These are phyloP conservation scores for Colossoma macropomum DNA, from an alignment of 2,113 vertebrate species.

Conservation along the genomic window DNA sequence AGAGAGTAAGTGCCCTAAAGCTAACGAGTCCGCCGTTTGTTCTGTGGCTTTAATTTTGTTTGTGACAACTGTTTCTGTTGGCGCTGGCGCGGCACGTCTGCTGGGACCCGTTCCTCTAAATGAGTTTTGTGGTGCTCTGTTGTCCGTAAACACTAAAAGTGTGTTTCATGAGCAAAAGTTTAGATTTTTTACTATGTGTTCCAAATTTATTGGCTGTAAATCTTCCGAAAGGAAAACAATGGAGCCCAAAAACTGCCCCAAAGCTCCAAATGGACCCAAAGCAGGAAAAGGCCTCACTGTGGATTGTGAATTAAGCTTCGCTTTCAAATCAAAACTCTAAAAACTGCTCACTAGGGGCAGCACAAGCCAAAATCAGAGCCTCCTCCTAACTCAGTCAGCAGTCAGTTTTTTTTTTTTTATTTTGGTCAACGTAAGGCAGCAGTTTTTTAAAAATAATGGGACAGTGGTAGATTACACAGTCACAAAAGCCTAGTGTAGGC, in stretches of 20 bases:
- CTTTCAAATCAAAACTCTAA: no score
- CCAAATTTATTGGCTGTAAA: conserved; percentile 11
- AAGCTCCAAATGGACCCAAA: conserved; percentile 43
- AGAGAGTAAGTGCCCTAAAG: conserved; percentile 83
- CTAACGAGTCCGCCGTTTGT: background rate
- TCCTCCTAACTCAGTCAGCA: no score
- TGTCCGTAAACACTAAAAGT: conserved; percentile 4
- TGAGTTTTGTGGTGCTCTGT: background rate
- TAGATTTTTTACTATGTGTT: conserved; percentile 5
- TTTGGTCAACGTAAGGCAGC: no score
- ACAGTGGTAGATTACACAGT: no score
- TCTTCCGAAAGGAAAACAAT: conserved; percentile 34
- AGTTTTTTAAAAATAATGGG: no score
- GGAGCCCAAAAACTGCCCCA: background rate
- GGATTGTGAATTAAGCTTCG: no score
- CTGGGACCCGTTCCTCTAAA: background rate
- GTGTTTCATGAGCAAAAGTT: conserved; percentile 5
- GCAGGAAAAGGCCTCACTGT: background rate
- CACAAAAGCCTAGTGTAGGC: no score
- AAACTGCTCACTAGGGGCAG: no score
- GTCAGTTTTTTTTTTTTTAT: no score
- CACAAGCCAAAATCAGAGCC: no score
- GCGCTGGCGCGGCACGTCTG: background rate
- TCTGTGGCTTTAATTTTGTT: conserved; percentile 1
- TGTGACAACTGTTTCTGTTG: background rate